Conservation (phyloP, 1,140 invertebrate species). For the Dolichoris vasculosae region DNA sequence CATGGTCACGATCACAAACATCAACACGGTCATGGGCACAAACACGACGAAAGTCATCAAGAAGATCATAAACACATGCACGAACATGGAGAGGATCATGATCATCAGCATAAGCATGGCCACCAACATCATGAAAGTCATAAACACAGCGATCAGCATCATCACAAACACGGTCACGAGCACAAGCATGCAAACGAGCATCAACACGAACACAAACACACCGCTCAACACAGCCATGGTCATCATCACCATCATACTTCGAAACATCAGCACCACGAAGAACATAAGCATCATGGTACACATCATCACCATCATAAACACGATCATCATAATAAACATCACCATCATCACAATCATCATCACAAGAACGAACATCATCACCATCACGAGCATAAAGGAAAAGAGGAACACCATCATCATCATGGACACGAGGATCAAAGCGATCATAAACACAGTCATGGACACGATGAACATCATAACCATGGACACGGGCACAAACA, state of each 20-base stretch:
- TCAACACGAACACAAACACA: slow-evolving; percentile 40
- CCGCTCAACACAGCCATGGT: slow-evolving; percentile 37
- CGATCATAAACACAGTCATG: slow-evolving; percentile 35
- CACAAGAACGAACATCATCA: slow-evolving; percentile 50
- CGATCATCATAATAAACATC: slow-evolving; percentile 49
- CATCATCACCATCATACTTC: slow-evolving; percentile 49
- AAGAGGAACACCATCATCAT: slow-evolving; percentile 50
- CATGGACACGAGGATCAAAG: slow-evolving; percentile 20
- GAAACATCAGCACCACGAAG: slow-evolving; percentile 48
- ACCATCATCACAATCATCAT: slow-evolving; percentile 47
- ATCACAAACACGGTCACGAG: slow-evolving; percentile 25
- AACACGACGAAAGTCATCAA: slow-evolving; percentile 17
- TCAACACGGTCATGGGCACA: slow-evolving; percentile 14
- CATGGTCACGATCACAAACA: slow-evolving; percentile 23
- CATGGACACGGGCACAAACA: slow-evolving; percentile 25
- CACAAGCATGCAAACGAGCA: slow-evolving; percentile 40
- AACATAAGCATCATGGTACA: slow-evolving; percentile 45
- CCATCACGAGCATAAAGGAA: slow-evolving; percentile 44
- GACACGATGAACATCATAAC: slow-evolving; percentile 22
- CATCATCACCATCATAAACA: slow-evolving; percentile 52
- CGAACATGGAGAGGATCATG: slow-evolving; percentile 17
- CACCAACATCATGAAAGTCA: slow-evolving; percentile 36
- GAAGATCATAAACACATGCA: slow-evolving; percentile 17
- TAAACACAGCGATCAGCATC: slow-evolving; percentile 21
- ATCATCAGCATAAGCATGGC: slow-evolving; percentile 36